These are phyloP conservation scores for Cryptus armator DNA, from an alignment of 2,888 invertebrate genomes.

Conservation along the genomic window DNA sequence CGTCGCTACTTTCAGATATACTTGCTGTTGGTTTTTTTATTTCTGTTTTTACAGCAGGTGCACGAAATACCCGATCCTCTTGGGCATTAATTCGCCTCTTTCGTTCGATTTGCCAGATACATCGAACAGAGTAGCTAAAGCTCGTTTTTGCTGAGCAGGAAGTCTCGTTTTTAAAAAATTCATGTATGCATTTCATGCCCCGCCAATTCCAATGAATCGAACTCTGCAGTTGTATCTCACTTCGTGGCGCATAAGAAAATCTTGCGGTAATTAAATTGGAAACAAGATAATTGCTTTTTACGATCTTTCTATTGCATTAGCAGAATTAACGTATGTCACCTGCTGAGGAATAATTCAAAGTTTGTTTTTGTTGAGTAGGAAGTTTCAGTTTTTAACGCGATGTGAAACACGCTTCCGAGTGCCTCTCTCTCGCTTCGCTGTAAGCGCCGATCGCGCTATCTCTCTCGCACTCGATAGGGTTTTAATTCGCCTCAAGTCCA, in stretches of 20 bases:
- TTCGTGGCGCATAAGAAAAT: not conserved
- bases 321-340: too few species aligned
- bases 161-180: too few species aligned
- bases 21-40: not conserved
- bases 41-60: constrained; percentile 11
- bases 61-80: constrained; percentile 3
- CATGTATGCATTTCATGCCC: not conserved
- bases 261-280: not conserved
- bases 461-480: too few species aligned
- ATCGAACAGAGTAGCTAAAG: not conserved
- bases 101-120: not conserved
- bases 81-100: not conserved
- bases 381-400: too few species aligned
- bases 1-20: not conserved
- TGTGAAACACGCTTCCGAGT: too few species aligned
- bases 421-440: too few species aligned
- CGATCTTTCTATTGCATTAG: not conserved
- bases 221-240: too few species aligned
- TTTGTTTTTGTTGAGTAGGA: too few species aligned
- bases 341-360: too few species aligned
- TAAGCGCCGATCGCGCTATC: too few species aligned
- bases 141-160: too few species aligned
- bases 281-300: not conserved
- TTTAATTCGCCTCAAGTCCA: too few species aligned
- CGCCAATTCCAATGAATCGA: not conserved